These are phyloP conservation scores for Panonychus citri DNA, from an alignment of 1,140 invertebrate species.

Conservation along the genomic window DNA sequence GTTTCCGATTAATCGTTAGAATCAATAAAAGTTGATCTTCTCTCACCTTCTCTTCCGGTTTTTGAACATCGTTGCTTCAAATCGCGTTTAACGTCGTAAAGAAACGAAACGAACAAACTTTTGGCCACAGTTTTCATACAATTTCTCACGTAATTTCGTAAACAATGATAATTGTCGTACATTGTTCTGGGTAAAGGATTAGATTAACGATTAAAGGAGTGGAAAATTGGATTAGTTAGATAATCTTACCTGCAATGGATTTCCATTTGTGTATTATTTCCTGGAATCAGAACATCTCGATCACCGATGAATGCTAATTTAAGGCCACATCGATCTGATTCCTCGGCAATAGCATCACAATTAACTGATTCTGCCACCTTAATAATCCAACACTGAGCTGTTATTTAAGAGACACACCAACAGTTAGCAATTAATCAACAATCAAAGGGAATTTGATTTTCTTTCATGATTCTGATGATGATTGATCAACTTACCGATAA, in stretches of 20 bases:
- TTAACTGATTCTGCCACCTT: not conserved
- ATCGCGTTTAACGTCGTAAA: not conserved
- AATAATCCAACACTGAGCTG: not conserved
- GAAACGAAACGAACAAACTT: not conserved
- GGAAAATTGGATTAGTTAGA: not conserved
- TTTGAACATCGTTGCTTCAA: not conserved
- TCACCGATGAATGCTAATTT: not conserved
- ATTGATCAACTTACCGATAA: too few relatives aligned
- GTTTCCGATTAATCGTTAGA: too few relatives aligned
- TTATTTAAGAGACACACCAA: not conserved
- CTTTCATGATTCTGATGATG: not conserved
- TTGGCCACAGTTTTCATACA: not conserved
- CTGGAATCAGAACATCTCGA: not conserved
- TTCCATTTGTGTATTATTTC: not conserved
- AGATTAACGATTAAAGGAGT: too few relatives aligned
- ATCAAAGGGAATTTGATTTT: not conserved
- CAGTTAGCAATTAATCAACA: not conserved
- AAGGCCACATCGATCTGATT: not conserved
- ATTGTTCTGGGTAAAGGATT: not conserved
- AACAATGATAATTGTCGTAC: not conserved
- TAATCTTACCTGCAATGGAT: constrained; percentile 1
- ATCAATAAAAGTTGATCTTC: not conserved
- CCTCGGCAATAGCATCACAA: not conserved
- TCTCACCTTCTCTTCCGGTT: not conserved
- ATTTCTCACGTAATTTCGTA: not conserved